Conservation (phyloP, 2,113 vertebrate genomes). For the Urocitellus parryii region DNA sequence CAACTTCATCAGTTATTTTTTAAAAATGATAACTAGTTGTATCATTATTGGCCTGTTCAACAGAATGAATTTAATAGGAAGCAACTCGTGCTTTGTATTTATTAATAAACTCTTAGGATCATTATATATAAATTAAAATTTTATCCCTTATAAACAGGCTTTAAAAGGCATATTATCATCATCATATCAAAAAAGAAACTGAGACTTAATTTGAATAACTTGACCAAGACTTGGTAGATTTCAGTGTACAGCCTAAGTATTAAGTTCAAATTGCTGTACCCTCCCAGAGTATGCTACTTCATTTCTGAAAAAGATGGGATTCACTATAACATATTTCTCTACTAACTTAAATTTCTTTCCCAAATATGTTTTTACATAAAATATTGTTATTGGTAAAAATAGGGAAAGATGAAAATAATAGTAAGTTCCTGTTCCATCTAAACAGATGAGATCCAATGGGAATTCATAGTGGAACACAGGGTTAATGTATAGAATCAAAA, state of each 20-base stretch:
- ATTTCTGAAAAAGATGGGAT: neutral
- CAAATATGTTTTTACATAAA: neutral
- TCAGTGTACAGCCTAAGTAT: neutral
- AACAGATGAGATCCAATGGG: neutral
- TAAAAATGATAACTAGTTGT: neutral
- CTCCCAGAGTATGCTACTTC: neutral
- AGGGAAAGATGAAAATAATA: neutral
- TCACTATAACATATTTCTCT: neutral
- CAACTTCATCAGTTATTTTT: neutral
- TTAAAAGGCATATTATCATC: neutral
- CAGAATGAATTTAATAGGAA: slow-evolving; percentile 2
- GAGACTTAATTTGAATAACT: neutral
- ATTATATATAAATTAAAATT: neutral
- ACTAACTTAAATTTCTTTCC: neutral
- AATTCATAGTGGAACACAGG: neutral
- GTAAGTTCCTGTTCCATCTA: neutral
- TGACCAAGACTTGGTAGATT: neutral
- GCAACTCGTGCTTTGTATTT: neutral
- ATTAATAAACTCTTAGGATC: neutral
- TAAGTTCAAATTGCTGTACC: neutral
- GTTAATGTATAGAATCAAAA: neutral
- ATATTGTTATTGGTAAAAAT: neutral
- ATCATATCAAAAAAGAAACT: neutral
- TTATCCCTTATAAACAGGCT: neutral
- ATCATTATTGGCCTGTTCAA: neutral